Evolutionary conservation across 2,113 vertebrate species (phyloP), one percentile per base, ranked within the genome.

Genomic region (Elaphurus davidianus): DNA sequence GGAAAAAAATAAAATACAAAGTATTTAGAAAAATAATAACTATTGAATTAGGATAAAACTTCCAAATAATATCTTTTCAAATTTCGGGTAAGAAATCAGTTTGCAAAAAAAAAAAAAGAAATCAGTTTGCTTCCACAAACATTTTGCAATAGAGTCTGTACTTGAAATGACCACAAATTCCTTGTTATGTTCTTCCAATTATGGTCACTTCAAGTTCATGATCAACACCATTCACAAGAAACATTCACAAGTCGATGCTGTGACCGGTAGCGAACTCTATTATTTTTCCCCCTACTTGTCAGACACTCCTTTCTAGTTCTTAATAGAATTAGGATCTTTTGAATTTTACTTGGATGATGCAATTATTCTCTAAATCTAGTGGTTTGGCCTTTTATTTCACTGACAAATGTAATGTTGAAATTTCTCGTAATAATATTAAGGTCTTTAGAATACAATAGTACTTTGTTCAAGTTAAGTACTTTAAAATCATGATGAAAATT

Each of bases 321-420:
- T 90, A 71, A 94, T 33, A 79, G 59, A 96, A 94, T 94, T 87
- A 87, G 25, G 62, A 57, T 78, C 84, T 11, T 94, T 90, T 60
- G 78, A 54, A 30, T 85, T 79, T 54, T 33, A 33, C 71, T 87
- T 54, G 78, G 88, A 74, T 4, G 16, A 91, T 55, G 19, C 11
- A 60, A 60, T 87, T 92, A 45, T 92, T 55, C 81, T 97, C 60
- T 25, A 33, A 97, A 10, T n/a, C 43, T 55, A 55, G 33, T 27
- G 17, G 52, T 19, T 93, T 59, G 54, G 82, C 13, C 1, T 91
- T 57, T 91, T 93, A 17, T 96, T 90, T 78, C 78, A 30, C n/a
- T 57, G 52, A 95, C 64, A 78, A 14, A 54, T 12, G 1, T n/a
- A 90, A 87, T 52, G 88, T 16, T 87, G 19, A 79, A 71, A 90